phyloP scores from a whole-genome alignment of 2,797 vertebrate species.

The Pteronotus mesoamericanus region DNA sequence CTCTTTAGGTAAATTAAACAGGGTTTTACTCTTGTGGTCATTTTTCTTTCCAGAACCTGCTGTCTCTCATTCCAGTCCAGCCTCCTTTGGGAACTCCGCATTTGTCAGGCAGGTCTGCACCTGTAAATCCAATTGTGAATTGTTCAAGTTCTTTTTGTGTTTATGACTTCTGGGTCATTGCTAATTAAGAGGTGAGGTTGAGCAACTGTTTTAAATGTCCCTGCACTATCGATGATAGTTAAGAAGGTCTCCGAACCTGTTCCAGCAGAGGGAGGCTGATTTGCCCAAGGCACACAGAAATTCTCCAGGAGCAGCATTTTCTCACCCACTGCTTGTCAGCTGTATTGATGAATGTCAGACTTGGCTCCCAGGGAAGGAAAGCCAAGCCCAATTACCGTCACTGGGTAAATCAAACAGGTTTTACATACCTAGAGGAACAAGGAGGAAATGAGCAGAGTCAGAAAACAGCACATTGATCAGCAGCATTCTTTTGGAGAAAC shows the following conservation, averaged over 20 bases:
- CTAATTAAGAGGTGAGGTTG: not conserved
- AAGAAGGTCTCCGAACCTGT: not conserved
- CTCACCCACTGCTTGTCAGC: not conserved
- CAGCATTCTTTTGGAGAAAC: not conserved
- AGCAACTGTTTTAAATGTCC: not conserved
- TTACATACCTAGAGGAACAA: not conserved
- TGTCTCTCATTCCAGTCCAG: not conserved
- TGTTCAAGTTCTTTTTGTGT: not conserved
- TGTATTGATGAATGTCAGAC: not conserved
- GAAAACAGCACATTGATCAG: not conserved
- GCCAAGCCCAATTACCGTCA: not conserved
- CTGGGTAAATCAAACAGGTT: not conserved
- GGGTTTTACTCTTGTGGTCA: not conserved
- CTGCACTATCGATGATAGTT: not conserved
- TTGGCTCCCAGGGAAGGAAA: not conserved
- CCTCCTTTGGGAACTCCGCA: not conserved
- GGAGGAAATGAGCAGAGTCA: not conserved
- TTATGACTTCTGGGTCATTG: not conserved
- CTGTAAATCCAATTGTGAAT: not conserved
- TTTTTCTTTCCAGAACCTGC: not conserved
- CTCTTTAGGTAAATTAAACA: not conserved
- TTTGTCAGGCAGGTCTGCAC: not conserved
- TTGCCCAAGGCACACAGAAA: not conserved
- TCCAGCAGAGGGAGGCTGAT: not conserved
- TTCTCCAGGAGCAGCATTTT: not conserved